Evolutionary conservation across 2,113 vertebrate genomes (phyloP).

Genomic region (Limnothrissa miodon): DNA sequence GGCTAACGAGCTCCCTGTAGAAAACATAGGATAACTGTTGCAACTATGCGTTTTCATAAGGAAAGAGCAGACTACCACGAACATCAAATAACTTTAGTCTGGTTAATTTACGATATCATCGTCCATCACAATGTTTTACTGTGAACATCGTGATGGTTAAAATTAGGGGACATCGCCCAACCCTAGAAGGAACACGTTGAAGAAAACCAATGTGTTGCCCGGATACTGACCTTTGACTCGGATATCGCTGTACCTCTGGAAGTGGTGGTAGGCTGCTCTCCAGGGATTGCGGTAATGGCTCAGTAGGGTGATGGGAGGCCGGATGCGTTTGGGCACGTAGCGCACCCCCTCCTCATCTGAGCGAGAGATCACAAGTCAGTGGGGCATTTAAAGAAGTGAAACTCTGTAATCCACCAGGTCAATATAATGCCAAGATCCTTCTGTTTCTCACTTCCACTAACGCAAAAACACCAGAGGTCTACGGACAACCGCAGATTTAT

Average conservation of each 20-base stretch:
- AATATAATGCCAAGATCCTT: too few species aligned
- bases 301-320: constrained; percentile 90
- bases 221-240: constrained; percentile 87
- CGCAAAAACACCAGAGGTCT: neutral
- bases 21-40: too few species aligned
- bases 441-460: neutral
- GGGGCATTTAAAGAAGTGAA: neutral
- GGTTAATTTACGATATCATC: too few species aligned
- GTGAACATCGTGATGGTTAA: too few species aligned
- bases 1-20: too few species aligned
- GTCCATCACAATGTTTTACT: too few species aligned
- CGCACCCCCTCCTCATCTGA: constrained; percentile 97
- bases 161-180: too few species aligned
- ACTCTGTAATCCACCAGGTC: neutral
- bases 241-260: constrained; percentile 95
- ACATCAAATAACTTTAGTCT: too few species aligned
- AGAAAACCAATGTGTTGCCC: neutral
- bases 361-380: constrained; percentile 11
- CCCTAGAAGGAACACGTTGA: too few species aligned
- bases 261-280: constrained; percentile 98
- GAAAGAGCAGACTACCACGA: too few species aligned
- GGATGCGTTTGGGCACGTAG: constrained; percentile 87
- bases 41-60: too few species aligned
- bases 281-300: constrained; percentile 97
- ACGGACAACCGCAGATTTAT: neutral